Percentiles rank a stretch among this genome's conserved stretches.
These are phyloP conservation scores for Augochlorella aurata DNA, from an alignment of 2,888 invertebrate species.

Conservation along the genomic window DNA sequence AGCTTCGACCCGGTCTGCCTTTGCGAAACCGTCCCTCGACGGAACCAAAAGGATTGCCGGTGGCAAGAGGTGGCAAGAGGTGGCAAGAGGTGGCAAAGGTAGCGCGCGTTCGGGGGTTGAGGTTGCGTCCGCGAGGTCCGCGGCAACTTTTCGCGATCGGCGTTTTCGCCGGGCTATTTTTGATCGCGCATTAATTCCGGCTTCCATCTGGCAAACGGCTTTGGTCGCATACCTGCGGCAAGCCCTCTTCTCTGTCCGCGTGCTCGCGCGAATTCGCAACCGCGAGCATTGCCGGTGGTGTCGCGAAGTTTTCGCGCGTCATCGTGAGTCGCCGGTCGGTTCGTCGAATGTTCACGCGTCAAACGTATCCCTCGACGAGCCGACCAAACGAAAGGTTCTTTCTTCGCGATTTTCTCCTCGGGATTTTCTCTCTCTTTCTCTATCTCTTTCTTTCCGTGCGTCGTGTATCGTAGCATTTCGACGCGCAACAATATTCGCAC, in stretches of 20 bases:
- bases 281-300: slow-evolving; percentile 37
- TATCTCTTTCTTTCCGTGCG: no score
- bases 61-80: not conserved
- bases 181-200: not conserved
- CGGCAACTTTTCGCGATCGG: slow-evolving; percentile 1
- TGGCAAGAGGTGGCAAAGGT: not conserved
- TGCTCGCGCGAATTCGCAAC: slow-evolving; percentile 53
- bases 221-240: slow-evolving; percentile 54
- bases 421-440: not conserved
- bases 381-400: slow-evolving; percentile 33
- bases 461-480: not conserved
- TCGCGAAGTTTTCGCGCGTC: slow-evolving; percentile 47
- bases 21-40: not conserved
- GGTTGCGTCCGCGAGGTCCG: not conserved
- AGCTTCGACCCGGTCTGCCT: not conserved
- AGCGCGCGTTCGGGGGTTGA: not conserved
- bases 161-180: slow-evolving; percentile 4
- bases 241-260: slow-evolving; percentile 23
- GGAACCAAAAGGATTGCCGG: not conserved
- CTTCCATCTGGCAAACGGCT: slow-evolving; percentile 34
- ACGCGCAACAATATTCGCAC: not conserved
- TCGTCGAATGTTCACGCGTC: slow-evolving; percentile 41
- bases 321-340: slow-evolving; percentile 54
- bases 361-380: slow-evolving; percentile 23
- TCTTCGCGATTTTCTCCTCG: not conserved